Conservation (phyloP, 2,888 invertebrate genomes). For the Adineta ricciae region DNA sequence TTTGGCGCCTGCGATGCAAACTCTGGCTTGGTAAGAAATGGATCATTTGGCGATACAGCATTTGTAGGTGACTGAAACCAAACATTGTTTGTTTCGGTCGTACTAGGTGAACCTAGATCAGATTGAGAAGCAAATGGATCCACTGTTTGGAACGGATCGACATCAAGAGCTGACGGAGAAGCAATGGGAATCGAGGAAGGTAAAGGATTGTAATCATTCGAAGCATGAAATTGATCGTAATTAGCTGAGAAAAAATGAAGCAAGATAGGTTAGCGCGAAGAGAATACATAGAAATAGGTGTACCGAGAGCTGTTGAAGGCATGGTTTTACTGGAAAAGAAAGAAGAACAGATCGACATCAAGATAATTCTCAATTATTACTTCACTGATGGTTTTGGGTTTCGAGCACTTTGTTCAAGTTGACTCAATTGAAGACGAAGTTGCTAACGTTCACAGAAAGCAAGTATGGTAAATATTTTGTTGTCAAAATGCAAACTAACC, state of each 20-base stretch:
- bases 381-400: not conserved
- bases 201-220: not conserved
- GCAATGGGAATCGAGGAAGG: not conserved
- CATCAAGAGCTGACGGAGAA: not conserved
- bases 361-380: not conserved
- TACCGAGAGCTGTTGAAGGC: not conserved
- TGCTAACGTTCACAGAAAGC: not conserved
- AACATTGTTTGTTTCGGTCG: not conserved
- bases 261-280: too few species aligned
- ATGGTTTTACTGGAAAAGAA: not conserved
- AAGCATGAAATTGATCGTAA: not conserved
- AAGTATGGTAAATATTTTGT: not conserved
- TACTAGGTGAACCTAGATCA: not conserved
- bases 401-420: not conserved
- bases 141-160: slow-evolving; percentile 16
- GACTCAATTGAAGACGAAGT: not conserved
- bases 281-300: not conserved
- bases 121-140: not conserved
- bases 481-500: not conserved
- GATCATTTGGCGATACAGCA: not conserved
- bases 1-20: not conserved
- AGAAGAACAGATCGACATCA: not conserved
- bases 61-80: not conserved
- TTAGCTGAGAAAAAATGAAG: not conserved
- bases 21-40: not conserved